Evolutionary conservation across 2,888 invertebrate genomes (phyloP).

Genomic region (Amaurobius ferox): DNA sequence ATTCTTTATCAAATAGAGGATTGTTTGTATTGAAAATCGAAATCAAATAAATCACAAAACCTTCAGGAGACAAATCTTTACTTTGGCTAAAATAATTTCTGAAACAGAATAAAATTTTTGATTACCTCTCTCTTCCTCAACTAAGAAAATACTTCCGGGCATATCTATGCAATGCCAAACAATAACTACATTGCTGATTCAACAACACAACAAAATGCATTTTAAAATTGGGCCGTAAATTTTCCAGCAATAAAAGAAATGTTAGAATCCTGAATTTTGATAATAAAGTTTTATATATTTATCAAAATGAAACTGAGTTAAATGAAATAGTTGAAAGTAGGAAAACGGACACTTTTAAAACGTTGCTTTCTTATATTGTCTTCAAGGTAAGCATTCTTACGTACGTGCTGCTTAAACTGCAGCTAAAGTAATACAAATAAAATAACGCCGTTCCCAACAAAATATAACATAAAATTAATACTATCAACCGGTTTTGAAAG

Average conservation of each 20-base stretch:
- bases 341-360: not conserved
- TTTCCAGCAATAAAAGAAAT: slow-evolving; percentile 49
- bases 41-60: slow-evolving; percentile 45
- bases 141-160: not conserved
- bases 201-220: slow-evolving; percentile 32
- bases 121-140: slow-evolving; percentile 30
- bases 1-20: too few relatives aligned
- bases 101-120: slow-evolving; percentile 54
- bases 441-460: too few relatives aligned
- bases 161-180: slow-evolving; percentile 35
- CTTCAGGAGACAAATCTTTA: slow-evolving; percentile 23
- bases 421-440: too few relatives aligned
- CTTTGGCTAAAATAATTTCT: slow-evolving; percentile 39
- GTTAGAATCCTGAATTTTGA: not conserved
- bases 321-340: slow-evolving; percentile 31
- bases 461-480: too few relatives aligned
- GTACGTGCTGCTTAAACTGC: too few relatives aligned
- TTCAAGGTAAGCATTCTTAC: too few relatives aligned
- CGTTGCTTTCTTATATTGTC: not conserved
- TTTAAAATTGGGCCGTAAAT: slow-evolving; percentile 64
- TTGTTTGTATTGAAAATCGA: not conserved
- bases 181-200: slow-evolving; percentile 51
- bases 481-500: too few relatives aligned
- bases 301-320: slow-evolving; percentile 39
- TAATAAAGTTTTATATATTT: slow-evolving; percentile 61